These are phyloP conservation scores for Megaceryle alcyon DNA, from an alignment of 2,797 vertebrate genomes.

Conservation along the genomic window DNA sequence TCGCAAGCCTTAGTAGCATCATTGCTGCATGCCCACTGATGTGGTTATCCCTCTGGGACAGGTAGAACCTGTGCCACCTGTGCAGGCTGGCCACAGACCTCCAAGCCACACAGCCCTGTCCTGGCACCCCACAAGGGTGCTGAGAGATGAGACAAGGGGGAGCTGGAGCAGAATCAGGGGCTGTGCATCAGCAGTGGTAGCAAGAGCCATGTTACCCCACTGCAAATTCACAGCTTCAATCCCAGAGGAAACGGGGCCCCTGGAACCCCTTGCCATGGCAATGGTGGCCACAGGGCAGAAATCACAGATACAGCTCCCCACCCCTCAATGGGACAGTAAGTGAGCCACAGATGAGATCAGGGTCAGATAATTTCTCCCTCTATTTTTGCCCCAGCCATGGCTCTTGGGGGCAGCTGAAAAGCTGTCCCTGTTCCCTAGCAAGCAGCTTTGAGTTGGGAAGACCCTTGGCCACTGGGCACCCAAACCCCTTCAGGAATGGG, in stretches of 20 bases:
- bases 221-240: not conserved
- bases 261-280: not conserved
- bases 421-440: not conserved
- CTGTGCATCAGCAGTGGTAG: not conserved
- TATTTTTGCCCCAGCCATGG: not conserved
- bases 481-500: not conserved
- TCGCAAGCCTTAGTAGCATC: not conserved
- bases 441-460: not conserved
- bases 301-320: not conserved
- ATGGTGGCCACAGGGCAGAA: not conserved
- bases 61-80: not conserved
- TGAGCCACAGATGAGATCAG: not conserved
- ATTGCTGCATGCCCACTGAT: not conserved
- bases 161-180: not conserved
- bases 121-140: not conserved
- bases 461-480: not conserved
- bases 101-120: not conserved
- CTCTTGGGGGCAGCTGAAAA: not conserved
- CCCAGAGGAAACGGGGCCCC: not conserved
- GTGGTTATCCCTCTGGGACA: accelerated
- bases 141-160: not conserved
- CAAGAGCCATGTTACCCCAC: not conserved
- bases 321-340: not conserved
- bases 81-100: not conserved
- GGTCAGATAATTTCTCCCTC: not conserved